These are phyloP conservation scores for Gonatopus flavifemur DNA, from an alignment of 1,140 invertebrate genomes.

Conservation along the genomic window DNA sequence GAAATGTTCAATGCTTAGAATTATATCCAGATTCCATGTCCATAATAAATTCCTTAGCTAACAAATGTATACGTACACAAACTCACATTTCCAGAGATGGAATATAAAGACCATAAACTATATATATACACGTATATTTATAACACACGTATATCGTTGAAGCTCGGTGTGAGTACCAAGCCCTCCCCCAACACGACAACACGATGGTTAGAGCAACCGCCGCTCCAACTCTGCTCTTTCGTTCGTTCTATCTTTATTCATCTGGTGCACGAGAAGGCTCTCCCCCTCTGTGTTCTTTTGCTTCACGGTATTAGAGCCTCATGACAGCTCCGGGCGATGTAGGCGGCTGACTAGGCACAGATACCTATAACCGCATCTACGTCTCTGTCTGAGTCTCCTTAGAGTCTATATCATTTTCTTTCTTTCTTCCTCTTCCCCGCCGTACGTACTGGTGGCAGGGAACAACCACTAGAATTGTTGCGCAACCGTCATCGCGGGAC, in stretches of 20 bases:
- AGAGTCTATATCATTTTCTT: no score
- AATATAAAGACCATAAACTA: no score
- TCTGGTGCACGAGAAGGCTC: no score
- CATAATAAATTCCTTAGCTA: no score
- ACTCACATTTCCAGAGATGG: no score
- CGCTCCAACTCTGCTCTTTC: constrained; percentile 10
- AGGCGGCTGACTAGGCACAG: constrained; percentile 30
- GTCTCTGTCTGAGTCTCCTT: not conserved
- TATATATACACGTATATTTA: no score
- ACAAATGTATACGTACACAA: no score
- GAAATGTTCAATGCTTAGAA: no score
- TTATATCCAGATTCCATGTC: no score
- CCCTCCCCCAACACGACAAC: constrained; percentile 18
- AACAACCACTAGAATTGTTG: constrained; percentile 11
- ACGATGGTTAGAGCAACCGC: constrained; percentile 19
- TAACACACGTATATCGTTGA: no score
- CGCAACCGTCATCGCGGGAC: constrained; percentile 17
- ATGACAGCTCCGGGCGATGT: constrained; percentile 27
- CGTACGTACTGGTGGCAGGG: no score
- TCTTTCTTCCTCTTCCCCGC: no score
- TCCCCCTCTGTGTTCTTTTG: not conserved
- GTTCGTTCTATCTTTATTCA: constrained; percentile 4
- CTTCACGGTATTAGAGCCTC: constrained; percentile 8
- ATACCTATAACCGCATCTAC: constrained; percentile 9
- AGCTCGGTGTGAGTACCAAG: constrained; percentile 22